Percentiles rank a stretch among this genome's conserved stretches.
Conservation (phyloP, 2,113 vertebrate genomes). For the Equus quagga region DNA sequence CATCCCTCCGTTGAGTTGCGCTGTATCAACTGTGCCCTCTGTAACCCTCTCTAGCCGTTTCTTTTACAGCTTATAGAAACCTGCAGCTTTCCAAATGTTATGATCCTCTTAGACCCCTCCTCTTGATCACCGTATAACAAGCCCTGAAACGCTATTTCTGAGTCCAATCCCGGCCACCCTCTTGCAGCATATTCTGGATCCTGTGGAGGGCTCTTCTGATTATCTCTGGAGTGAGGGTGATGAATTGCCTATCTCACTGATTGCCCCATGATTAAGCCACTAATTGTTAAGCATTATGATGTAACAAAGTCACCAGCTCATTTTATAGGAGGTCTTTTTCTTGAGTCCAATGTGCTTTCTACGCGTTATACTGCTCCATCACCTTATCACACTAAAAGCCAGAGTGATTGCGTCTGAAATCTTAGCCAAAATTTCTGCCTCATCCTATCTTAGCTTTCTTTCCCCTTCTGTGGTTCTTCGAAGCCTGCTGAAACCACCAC, state of each 20-base stretch:
- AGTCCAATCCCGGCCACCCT: background rate
- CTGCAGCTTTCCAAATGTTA: background rate
- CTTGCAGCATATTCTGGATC: background rate
- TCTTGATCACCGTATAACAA: background rate
- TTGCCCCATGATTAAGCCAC: conserved; percentile 4
- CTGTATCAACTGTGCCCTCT: background rate
- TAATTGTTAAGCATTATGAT: background rate
- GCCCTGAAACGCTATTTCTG: background rate
- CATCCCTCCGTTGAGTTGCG: background rate
- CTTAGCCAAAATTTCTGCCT: background rate
- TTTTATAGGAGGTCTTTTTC: conserved; percentile 50
- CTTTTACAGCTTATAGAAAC: background rate
- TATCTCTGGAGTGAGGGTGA: background rate
- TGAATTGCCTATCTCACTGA: background rate
- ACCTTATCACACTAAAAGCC: background rate
- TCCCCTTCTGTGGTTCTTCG: background rate
- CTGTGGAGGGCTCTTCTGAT: background rate
- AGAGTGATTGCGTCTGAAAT: background rate
- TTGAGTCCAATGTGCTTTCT: conserved; percentile 18
- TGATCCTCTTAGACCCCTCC: background rate
- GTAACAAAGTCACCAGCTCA: conserved; percentile 32
- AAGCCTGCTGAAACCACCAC: background rate
- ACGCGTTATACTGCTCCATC: background rate
- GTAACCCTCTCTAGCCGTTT: background rate
- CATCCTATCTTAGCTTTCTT: background rate